phyloP scores from a whole-genome alignment of 2,797 vertebrate species.

The Coracias cyanogaster region DNA sequence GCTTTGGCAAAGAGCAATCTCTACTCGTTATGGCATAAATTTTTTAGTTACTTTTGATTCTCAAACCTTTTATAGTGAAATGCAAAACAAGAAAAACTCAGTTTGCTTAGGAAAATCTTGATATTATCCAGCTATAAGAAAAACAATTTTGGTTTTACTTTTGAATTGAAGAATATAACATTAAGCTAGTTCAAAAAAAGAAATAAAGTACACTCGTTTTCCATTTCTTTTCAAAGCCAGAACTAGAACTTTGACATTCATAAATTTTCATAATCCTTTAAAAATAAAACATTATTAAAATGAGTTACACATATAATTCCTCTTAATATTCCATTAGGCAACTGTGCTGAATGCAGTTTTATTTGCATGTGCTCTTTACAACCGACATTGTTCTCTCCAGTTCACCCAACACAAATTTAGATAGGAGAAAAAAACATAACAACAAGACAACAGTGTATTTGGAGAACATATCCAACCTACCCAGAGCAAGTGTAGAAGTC shows the following conservation, averaged over 20 bases:
- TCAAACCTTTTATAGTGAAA: not conserved
- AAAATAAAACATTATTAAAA: not conserved
- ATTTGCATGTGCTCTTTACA: conserved; percentile 12
- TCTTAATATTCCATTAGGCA: conserved; percentile 30
- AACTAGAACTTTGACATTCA: not conserved
- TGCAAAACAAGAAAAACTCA: not conserved
- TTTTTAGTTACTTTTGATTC: not conserved
- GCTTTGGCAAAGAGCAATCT: not conserved
- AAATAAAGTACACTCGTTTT: not conserved
- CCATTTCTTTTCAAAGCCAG: not conserved
- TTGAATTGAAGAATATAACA: not conserved
- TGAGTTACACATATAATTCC: not conserved
- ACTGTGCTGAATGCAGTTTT: not conserved
- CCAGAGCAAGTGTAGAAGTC: not conserved
- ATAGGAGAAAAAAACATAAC: not conserved
- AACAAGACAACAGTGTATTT: not conserved
- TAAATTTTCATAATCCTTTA: not conserved
- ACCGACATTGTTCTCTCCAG: not conserved
- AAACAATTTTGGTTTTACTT: not conserved
- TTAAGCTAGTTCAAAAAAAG: not conserved
- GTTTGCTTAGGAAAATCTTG: not conserved
- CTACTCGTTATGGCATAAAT: not conserved
- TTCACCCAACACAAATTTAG: not conserved
- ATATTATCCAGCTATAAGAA: not conserved
- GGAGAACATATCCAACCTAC: not conserved